A percentile compares a stretch with the other conserved stretches of the same genome.
Conservation (phyloP, 2,113 vertebrate genomes). For the Chionis minor region DNA sequence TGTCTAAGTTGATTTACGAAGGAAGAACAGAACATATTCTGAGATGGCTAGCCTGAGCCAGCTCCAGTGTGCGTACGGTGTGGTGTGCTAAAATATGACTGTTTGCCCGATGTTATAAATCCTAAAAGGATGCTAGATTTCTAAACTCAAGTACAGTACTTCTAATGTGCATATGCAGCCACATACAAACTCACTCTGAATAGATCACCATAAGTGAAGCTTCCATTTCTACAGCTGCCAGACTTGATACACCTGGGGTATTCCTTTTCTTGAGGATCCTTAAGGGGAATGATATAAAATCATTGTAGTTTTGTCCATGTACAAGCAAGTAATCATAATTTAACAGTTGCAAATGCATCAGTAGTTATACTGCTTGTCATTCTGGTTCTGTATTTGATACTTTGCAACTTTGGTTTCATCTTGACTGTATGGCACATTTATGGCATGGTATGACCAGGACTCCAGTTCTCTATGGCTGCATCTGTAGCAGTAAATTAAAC, state of each 20-base stretch:
- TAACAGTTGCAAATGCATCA: background rate
- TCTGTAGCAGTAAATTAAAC: background rate
- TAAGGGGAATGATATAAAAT: background rate
- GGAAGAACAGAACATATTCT: background rate
- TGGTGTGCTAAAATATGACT: background rate
- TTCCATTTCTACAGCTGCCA: background rate
- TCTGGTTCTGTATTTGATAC: background rate
- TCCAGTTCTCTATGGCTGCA: background rate
- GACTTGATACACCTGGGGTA: background rate
- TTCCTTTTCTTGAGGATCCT: background rate
- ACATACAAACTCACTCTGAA: background rate
- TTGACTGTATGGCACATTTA: background rate
- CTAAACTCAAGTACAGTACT: background rate
- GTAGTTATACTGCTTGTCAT: background rate
- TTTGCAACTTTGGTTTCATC: background rate
- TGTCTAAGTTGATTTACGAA: background rate
- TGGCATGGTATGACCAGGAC: background rate
- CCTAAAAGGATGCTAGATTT: background rate
- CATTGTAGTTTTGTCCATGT: background rate
- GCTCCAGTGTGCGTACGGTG: background rate
- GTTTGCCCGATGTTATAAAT: background rate
- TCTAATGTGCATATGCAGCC: background rate
- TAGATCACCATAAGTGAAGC: background rate
- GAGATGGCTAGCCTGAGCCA: background rate
- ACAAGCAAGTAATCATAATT: background rate